phyloP scores from a whole-genome alignment of 2,797 vertebrate genomes.

The Sebastes goodei region DNA sequence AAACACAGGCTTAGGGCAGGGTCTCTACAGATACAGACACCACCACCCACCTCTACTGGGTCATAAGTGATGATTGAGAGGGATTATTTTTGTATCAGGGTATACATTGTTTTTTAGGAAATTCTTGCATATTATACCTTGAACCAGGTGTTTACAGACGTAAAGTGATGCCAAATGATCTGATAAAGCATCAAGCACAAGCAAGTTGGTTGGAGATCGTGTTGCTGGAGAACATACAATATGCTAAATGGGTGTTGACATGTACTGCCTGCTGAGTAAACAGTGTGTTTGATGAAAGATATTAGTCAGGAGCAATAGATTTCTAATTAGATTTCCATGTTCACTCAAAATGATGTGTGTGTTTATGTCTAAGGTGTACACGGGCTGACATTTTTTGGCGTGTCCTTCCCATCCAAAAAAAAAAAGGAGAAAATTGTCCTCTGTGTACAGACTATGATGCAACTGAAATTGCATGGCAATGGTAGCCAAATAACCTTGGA shows the following conservation, averaged over 20 bases:
- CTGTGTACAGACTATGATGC: conserved; percentile 53
- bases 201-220: no score
- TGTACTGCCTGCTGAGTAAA: neutral
- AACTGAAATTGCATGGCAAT: conserved; percentile 51
- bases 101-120: no score
- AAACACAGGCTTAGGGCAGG: no score
- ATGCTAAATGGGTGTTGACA: neutral
- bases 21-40: no score
- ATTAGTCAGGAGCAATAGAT: neutral
- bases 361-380: neutral
- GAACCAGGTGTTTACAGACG: no score
- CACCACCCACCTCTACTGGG: no score
- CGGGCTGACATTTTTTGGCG: neutral
- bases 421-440: conserved; percentile 8
- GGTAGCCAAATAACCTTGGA: conserved; percentile 61
- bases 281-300: neutral
- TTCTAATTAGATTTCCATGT: conserved; percentile 15
- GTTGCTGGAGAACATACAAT: no score
- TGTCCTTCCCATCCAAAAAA: neutral
- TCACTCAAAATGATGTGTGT: neutral
- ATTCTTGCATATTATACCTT: no score
- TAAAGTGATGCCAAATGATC: no score
- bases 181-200: no score
- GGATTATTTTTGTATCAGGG: no score
- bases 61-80: no score